Conservation (phyloP, 2,797 vertebrate species). For the Prunella strophiata region DNA sequence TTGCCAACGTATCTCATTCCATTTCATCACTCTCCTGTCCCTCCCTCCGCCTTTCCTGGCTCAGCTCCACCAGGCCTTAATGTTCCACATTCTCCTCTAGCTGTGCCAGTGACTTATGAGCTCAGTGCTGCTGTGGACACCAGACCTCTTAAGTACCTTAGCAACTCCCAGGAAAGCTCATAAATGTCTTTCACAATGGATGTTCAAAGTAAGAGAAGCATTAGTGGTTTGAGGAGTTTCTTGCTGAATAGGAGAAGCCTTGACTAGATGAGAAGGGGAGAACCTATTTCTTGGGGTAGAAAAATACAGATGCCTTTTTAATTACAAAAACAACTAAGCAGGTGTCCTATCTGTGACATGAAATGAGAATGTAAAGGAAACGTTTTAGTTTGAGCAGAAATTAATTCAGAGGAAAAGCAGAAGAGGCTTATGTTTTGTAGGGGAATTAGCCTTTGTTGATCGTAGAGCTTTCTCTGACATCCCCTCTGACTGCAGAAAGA, state of each 20-base stretch:
- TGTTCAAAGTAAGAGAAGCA: background rate
- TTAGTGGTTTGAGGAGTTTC: background rate
- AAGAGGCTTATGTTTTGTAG: background rate
- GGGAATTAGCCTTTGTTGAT: background rate
- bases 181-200: slow-evolving; percentile 24
- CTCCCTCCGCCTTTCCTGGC: background rate
- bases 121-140: slow-evolving; percentile 8
- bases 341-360: background rate
- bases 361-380: background rate
- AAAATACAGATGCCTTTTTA: background rate
- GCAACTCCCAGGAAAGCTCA: slow-evolving; percentile 30
- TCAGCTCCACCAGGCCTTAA: background rate
- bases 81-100: background rate
- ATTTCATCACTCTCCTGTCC: background rate
- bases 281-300: rapidly evolving
- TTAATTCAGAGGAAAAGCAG: background rate
- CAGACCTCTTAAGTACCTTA: slow-evolving; percentile 37
- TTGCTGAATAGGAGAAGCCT: background rate
- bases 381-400: background rate
- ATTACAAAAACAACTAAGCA: background rate
- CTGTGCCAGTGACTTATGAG: slow-evolving; percentile 12
- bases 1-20: background rate
- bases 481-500: background rate
- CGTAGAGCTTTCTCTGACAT: background rate
- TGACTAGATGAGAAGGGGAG: background rate